phyloP scores from a whole-genome alignment of 1,140 invertebrate species.

The Sinonovacula constricta region DNA sequence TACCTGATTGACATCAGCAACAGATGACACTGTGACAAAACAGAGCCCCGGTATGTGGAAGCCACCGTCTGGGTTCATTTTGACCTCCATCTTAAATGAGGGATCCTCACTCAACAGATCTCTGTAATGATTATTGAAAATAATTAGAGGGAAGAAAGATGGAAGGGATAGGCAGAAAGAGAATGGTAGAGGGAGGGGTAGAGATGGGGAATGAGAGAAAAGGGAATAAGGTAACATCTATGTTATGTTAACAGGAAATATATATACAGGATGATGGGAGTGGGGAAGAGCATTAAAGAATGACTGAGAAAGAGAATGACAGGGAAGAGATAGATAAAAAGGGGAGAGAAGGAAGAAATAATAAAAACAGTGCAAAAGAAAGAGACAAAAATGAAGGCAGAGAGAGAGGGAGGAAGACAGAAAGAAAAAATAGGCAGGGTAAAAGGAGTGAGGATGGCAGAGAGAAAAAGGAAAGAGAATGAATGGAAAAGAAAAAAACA shows the following conservation, averaged over 20 bases:
- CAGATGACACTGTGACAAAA: constrained; percentile 86
- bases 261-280: neutral
- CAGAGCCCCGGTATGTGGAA: constrained; percentile 86
- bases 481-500: neutral
- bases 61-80: constrained; percentile 88
- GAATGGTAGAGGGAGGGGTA: too few species aligned
- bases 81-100: constrained; percentile 81
- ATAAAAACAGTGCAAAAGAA: neutral
- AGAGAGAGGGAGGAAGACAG: neutral
- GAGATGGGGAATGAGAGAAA: too few species aligned
- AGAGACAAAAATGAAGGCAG: neutral
- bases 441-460: neutral
- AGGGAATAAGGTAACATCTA: neutral
- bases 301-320: too few species aligned
- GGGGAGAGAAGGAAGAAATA: too few species aligned
- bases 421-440: neutral
- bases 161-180: too few species aligned
- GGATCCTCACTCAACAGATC: constrained; percentile 94
- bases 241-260: neutral
- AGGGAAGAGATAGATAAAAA: neutral
- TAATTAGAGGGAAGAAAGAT: too few species aligned
- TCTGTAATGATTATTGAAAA: too few species aligned
- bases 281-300: neutral
- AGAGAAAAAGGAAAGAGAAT: neutral
- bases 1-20: constrained; percentile 87